A percentile compares a stretch with the other conserved stretches of the same genome.
phyloP scores from a whole-genome alignment of 2,797 vertebrate species.

The Tokudaia muenninki region DNA sequence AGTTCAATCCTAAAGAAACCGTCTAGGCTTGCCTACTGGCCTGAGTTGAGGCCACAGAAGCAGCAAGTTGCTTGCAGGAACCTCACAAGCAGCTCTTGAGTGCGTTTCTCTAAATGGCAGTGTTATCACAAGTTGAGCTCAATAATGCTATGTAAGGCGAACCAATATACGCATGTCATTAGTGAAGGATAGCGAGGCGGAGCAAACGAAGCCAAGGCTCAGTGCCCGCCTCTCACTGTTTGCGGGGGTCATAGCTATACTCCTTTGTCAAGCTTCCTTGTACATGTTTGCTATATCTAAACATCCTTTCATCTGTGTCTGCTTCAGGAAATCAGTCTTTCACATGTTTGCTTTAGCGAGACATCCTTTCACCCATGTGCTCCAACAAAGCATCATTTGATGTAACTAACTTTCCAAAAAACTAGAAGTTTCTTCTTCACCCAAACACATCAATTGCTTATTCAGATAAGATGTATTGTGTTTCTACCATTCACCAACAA shows the following conservation, averaged over 20 bases:
- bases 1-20: not conserved
- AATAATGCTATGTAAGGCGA: not conserved
- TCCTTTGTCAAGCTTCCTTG: not conserved
- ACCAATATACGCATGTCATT: not conserved
- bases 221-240: too few species aligned
- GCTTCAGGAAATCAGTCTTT: too few species aligned
- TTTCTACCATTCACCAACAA: not conserved
- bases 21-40: not conserved
- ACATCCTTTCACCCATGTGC: not conserved
- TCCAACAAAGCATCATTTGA: not conserved
- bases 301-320: not conserved
- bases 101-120: not conserved
- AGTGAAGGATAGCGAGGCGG: not conserved
- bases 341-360: not conserved
- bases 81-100: not conserved
- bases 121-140: not conserved
- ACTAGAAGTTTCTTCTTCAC: not conserved
- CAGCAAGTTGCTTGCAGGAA: accelerated
- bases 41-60: not conserved
- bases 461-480: not conserved
- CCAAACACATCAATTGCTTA: not conserved
- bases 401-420: not conserved
- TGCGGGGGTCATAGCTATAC: not conserved
- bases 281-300: not conserved
- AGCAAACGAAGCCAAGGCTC: not conserved